phyloP scores from a whole-genome alignment of 2,888 invertebrate genomes.

The Limnephilus lunatus region DNA sequence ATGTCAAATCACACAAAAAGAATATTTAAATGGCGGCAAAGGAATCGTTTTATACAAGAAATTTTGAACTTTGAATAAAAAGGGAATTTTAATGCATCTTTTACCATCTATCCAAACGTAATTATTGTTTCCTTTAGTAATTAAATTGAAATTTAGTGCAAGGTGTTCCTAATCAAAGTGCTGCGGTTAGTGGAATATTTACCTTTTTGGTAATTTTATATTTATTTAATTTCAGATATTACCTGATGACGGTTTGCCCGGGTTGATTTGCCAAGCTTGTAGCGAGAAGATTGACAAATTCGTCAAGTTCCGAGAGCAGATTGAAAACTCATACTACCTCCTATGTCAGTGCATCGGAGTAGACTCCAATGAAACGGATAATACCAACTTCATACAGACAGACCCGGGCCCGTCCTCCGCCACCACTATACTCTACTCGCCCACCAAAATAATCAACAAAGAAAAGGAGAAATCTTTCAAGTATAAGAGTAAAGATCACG shows the following conservation, averaged over 20 bases:
- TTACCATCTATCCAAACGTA: too few relatives aligned
- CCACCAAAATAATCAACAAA: slow-evolving; percentile 11
- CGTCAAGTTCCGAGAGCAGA: slow-evolving; percentile 68
- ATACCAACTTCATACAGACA: not conserved
- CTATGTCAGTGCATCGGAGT: slow-evolving; percentile 66
- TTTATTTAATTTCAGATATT: slow-evolving; percentile 66
- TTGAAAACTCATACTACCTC: slow-evolving; percentile 68
- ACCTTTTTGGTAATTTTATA: not conserved
- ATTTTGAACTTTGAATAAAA: too few relatives aligned
- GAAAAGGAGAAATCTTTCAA: slow-evolving; percentile 32
- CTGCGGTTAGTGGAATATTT: too few relatives aligned
- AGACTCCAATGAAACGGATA: slow-evolving; percentile 49
- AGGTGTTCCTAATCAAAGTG: too few relatives aligned
- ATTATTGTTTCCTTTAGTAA: too few relatives aligned
- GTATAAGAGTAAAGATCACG: slow-evolving; percentile 18
- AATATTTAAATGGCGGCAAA: too few relatives aligned
- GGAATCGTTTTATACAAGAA: too few relatives aligned
- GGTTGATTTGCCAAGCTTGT: slow-evolving; percentile 67
- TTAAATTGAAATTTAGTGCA: too few relatives aligned
- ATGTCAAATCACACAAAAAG: too few relatives aligned
- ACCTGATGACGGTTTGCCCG: slow-evolving; percentile 68
- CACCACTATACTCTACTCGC: not conserved
- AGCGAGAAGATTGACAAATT: slow-evolving; percentile 68
- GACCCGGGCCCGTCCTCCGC: not conserved
- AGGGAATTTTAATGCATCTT: too few relatives aligned